These are phyloP conservation scores for Ianthella basta DNA, from an alignment of 37 sponge, comb jelly and placozoan genomes.

Conservation along the genomic window DNA sequence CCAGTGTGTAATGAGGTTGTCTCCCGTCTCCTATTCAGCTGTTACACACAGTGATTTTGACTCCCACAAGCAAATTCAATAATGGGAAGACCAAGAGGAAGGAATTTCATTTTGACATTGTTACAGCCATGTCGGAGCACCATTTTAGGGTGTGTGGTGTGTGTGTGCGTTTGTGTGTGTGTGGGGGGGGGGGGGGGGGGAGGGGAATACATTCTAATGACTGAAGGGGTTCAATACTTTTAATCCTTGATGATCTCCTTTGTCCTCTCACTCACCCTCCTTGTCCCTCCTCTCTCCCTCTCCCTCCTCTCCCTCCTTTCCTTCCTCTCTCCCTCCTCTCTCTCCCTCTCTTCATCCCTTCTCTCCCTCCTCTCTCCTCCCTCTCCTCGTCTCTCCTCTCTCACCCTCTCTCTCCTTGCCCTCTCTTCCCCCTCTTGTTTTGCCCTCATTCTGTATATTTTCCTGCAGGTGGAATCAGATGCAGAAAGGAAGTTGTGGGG, in stretches of 20 bases:
- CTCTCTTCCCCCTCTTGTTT: not conserved
- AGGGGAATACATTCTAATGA: not conserved
- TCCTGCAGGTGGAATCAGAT: constrained; percentile 24
- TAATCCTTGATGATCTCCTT: too few relatives aligned
- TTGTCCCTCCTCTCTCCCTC: not conserved
- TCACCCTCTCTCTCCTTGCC: too few relatives aligned
- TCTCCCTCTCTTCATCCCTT: not conserved
- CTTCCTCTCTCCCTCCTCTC: not conserved
- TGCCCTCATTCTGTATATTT: not conserved
- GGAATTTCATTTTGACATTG: not conserved
- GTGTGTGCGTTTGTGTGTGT: not conserved
- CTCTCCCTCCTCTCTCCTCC: not conserved
- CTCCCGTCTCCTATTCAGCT: not conserved
- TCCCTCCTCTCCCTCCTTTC: too few relatives aligned
- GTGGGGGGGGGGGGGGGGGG: not conserved
- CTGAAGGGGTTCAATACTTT: not conserved
- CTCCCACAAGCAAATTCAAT: not conserved
- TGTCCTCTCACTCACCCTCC: too few relatives aligned
- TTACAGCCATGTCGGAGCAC: not conserved
- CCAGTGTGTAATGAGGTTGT: not conserved
- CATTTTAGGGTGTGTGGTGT: constrained; percentile 2
- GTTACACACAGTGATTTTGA: not conserved
- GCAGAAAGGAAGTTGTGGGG: constrained; percentile 32
- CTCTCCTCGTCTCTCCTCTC: not conserved
- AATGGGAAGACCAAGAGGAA: constrained; percentile 25